phyloP scores from a whole-genome alignment of 1,140 invertebrate species.

The Magallana angulata region DNA sequence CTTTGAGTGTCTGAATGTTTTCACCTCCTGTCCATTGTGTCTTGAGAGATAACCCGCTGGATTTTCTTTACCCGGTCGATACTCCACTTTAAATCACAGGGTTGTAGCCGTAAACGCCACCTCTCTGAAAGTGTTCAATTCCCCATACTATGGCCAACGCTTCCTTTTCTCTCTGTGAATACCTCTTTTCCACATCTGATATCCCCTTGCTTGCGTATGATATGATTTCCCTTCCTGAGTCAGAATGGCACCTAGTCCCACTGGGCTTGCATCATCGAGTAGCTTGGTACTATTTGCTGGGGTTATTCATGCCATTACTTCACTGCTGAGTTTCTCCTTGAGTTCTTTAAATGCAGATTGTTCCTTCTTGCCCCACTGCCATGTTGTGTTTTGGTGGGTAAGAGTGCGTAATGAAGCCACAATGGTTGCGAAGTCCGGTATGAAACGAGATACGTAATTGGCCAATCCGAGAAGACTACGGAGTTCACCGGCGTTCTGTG shows the following conservation, averaged over 20 bases:
- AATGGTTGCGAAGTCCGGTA: slow-evolving; percentile 46
- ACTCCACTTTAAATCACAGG: too few species aligned
- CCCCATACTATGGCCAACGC: slow-evolving; percentile 76
- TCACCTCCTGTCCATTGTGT: too few species aligned
- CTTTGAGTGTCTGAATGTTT: too few species aligned
- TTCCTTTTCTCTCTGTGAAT: too few species aligned
- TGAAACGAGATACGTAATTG: slow-evolving; percentile 54
- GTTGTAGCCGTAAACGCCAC: too few species aligned
- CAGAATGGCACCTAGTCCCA: slow-evolving; percentile 39
- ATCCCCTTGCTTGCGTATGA: slow-evolving; percentile 57
- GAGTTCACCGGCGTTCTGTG: too few species aligned
- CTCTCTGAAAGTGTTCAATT: background rate
- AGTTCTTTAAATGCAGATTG: slow-evolving; percentile 41
- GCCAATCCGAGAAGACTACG: slow-evolving; percentile 48
- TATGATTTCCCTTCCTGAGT: slow-evolving; percentile 50
- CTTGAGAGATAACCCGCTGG: too few species aligned
- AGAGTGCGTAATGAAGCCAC: slow-evolving; percentile 44
- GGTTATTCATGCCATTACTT: slow-evolving; percentile 41
- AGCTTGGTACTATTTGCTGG: slow-evolving; percentile 37
- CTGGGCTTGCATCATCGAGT: slow-evolving; percentile 14
- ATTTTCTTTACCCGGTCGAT: too few species aligned
- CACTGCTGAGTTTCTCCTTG: slow-evolving; percentile 11
- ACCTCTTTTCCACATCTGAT: slow-evolving; percentile 59
- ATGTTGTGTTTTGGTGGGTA: slow-evolving; percentile 16
- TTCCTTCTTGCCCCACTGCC: slow-evolving; percentile 44